phyloP scores from a whole-genome alignment of 2,888 invertebrate species.

The Synanthedon vespiformis region DNA sequence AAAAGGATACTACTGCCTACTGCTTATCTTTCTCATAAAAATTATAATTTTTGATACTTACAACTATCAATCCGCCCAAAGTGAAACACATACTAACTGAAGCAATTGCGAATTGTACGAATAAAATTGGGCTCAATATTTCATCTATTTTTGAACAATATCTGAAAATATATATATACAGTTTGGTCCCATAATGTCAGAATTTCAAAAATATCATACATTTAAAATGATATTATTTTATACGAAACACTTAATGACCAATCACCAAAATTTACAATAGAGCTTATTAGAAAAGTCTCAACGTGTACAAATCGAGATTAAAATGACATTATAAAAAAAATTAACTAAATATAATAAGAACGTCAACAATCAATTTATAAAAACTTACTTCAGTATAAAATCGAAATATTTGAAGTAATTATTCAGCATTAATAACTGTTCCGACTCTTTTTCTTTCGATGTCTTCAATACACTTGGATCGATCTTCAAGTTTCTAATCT shows the following conservation, averaged over 20 bases:
- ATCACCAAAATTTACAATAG: too few species aligned
- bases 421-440: not conserved
- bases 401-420: not conserved
- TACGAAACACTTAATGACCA: too few species aligned
- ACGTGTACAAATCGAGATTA: too few species aligned
- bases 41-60: not conserved
- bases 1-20: not conserved
- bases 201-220: too few species aligned
- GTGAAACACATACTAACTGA: slow-evolving; percentile 1
- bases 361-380: too few species aligned
- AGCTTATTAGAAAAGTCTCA: too few species aligned
- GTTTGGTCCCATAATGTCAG: too few species aligned
- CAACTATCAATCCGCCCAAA: slow-evolving; percentile 1
- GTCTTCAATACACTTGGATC: not conserved
- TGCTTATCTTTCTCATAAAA: not conserved
- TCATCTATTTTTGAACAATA: not conserved
- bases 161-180: not conserved
- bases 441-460: not conserved
- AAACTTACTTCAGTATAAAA: not conserved
- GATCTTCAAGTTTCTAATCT: slow-evolving; percentile 12
- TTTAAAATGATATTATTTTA: too few species aligned
- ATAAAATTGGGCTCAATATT: slow-evolving; percentile 1
- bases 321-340: too few species aligned
- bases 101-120: slow-evolving; percentile 1
- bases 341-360: too few species aligned